A percentile compares a stretch with the other conserved stretches of the same genome.
Conservation (phyloP, 2,888 invertebrate species). For the Agrilus biguttatus region DNA sequence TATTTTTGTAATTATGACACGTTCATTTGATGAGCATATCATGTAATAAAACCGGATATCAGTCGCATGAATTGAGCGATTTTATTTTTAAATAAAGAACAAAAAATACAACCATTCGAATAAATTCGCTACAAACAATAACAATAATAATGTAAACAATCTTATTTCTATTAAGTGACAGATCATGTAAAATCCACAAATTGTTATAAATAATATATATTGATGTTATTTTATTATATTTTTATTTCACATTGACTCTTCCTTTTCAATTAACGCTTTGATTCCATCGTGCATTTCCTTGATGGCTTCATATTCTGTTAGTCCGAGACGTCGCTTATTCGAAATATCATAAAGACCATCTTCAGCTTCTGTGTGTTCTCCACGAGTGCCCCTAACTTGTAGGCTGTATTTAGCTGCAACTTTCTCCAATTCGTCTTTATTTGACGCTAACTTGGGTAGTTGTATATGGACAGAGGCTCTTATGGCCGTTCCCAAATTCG, state of each 20-base stretch:
- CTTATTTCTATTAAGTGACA: too few relatives aligned
- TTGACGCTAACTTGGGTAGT: conserved; percentile 42
- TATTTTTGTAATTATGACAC: too few relatives aligned
- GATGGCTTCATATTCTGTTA: conserved; percentile 48
- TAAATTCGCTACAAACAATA: too few relatives aligned
- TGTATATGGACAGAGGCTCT: conserved; percentile 56
- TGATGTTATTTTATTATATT: too few relatives aligned
- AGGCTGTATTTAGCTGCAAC: conserved; percentile 44
- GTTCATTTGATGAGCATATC: too few relatives aligned
- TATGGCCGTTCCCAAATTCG: conserved; percentile 57
- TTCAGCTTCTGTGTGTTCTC: conserved; percentile 46
- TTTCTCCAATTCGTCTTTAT: conserved; percentile 37
- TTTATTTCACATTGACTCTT: conserved; percentile 14
- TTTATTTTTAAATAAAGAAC: too few relatives aligned
- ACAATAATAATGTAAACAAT: too few relatives aligned
- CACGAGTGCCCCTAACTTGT: conserved; percentile 41
- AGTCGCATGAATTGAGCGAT: too few relatives aligned
- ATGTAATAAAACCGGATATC: too few relatives aligned
- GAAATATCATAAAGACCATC: conserved; percentile 50
- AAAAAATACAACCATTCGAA: too few relatives aligned
- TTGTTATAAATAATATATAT: too few relatives aligned
- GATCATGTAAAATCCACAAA: too few relatives aligned
- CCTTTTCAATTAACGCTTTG: conserved; percentile 41
- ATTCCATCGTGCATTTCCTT: conserved; percentile 51
- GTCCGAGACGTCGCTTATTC: conserved; percentile 49